Base-by-base conservation (phyloP, 1,140 invertebrate species). In the Archivesica marissinica region DNA sequence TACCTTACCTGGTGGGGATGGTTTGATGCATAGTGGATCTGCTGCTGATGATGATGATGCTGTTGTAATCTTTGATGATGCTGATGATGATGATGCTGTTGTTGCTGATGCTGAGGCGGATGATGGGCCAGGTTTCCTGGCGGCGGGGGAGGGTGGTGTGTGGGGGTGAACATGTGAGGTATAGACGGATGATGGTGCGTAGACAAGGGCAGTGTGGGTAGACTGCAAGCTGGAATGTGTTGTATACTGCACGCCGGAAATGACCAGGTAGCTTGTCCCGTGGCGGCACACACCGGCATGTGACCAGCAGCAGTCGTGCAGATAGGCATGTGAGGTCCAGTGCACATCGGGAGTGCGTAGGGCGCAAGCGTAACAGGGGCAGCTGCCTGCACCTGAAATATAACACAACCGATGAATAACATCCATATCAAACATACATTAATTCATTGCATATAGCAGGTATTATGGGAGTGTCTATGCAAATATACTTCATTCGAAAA, bases 351-450 rank as follows among this genome's bases (percentile, higher is more conserved):
- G 61, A 93, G 89, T 39, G 85, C 93, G 89, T 90, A 95, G 76
- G 90, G 95, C 86, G 95, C 91, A 83, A 95, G 92, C 20, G 95
- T 95, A 77, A 96, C 92, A 38, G 96, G 95, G 76, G 96, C 94
- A 56, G 95, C 95, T 23, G 96, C 95, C 54, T 95, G 95, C 74
- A 96, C 95, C 94, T 95, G 91, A 11, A 90, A 89, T 85, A 90
- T 20, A 83, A 6, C n/a, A 28, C 52, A 56, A 23, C 52, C 20
- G 28, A 20, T 11, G 20, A 11, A 11, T 56, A 9, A 11, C 6
- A 56, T 9, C 28, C 7, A 56, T 25, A 56, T 56, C 52, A 9
- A 50, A 50, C 44, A 50, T 50, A 20, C 44, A 50, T 11, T 50
- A 50, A n/a, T n/a, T 50, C 44, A 50, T 11, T 11, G 20, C 20